A percentile compares a stretch with the other conserved stretches of the same genome.
Conservation (phyloP, 2,888 invertebrate genomes). For the Leptopilina drosophilae region DNA sequence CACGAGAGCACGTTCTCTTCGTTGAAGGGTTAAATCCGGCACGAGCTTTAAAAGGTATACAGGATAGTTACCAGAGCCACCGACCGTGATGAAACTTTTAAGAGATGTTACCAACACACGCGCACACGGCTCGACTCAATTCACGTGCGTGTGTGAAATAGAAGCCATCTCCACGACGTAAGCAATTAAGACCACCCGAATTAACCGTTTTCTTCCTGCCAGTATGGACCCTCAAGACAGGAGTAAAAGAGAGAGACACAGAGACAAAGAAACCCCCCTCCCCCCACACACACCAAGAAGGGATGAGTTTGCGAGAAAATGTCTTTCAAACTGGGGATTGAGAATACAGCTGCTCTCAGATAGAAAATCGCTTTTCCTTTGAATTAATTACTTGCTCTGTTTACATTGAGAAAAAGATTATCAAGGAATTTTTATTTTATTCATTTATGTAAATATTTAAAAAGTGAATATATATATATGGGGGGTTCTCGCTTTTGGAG, state of each 20-base stretch:
- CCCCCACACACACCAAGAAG: slow-evolving; percentile 31
- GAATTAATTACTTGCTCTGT: not conserved
- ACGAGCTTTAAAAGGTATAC: slow-evolving; percentile 36
- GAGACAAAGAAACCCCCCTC: slow-evolving; percentile 44
- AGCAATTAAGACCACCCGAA: slow-evolving; percentile 40
- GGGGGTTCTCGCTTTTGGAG: no score
- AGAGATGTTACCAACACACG: slow-evolving; percentile 20
- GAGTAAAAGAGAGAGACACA: slow-evolving; percentile 31
- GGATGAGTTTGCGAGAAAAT: slow-evolving; percentile 25
- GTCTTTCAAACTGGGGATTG: slow-evolving; percentile 38
- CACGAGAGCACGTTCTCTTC: slow-evolving; percentile 43
- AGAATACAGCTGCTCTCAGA: slow-evolving; percentile 15
- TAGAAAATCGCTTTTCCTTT: not conserved
- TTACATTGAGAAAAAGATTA: not conserved
- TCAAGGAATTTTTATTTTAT: no score
- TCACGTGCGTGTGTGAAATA: slow-evolving; percentile 34
- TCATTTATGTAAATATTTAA: no score
- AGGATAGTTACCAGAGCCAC: slow-evolving; percentile 35
- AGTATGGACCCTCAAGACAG: slow-evolving; percentile 6
- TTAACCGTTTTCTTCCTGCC: slow-evolving; percentile 39
- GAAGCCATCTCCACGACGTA: slow-evolving; percentile 33
- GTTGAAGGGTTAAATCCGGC: slow-evolving; percentile 54
- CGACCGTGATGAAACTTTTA: slow-evolving; percentile 39
- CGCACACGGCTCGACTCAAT: not conserved
- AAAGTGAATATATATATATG: no score